These are phyloP conservation scores for Hylaeus volcanicus DNA, from an alignment of 1,140 invertebrate species.

Conservation along the genomic window DNA sequence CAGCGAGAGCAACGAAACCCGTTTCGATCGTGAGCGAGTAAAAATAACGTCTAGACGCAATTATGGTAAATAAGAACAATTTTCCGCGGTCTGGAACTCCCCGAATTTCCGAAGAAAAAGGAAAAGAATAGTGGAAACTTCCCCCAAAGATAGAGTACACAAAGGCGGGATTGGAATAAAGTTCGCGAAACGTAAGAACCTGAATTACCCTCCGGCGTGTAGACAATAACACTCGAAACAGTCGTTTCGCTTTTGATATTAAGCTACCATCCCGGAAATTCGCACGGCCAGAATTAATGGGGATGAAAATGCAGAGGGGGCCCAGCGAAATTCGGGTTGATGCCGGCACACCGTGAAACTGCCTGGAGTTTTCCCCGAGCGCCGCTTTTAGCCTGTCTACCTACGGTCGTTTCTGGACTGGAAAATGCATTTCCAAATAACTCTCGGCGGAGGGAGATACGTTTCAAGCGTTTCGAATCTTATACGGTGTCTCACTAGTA, in stretches of 20 bases:
- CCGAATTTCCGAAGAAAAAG: background rate
- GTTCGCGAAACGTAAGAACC: background rate
- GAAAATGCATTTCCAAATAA: slow-evolving; percentile 23
- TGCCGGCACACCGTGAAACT: slow-evolving; percentile 9
- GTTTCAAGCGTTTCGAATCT: background rate
- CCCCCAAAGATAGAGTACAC: background rate
- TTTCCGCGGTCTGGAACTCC: background rate
- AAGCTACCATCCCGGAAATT: slow-evolving; percentile 40
- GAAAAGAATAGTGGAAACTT: background rate
- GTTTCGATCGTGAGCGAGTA: background rate
- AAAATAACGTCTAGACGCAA: background rate
- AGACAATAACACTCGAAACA: slow-evolving; percentile 45
- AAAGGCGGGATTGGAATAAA: background rate
- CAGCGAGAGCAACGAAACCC: background rate
- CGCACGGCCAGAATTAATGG: slow-evolving; percentile 30
- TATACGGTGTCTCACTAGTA: no score
- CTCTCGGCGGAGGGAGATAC: background rate
- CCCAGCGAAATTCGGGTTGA: slow-evolving; percentile 28
- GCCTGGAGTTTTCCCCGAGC: background rate
- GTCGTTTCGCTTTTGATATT: slow-evolving; percentile 50
- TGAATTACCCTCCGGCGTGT: slow-evolving; percentile 31
- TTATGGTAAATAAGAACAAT: slow-evolving; percentile 2
- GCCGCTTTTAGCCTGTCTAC: slow-evolving; percentile 11
- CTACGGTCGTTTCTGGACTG: slow-evolving; percentile 7
- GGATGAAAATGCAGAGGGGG: slow-evolving; percentile 14